Conservation (phyloP, 2,888 invertebrate genomes). For the Blomia tropicalis region DNA sequence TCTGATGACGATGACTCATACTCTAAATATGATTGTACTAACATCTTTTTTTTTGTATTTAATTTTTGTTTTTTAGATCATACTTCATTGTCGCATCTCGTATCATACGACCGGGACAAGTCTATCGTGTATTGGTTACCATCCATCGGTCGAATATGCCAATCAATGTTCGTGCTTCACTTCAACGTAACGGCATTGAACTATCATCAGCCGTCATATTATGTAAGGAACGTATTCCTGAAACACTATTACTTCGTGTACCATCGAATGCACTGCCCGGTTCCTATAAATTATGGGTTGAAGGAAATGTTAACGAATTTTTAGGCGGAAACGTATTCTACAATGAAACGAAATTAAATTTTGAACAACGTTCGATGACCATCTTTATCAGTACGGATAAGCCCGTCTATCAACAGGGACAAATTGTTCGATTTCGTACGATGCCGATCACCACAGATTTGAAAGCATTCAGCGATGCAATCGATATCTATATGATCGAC, state of each 20-base stretch:
- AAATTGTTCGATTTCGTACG: slow-evolving; percentile 69
- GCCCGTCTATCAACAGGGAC: slow-evolving; percentile 82
- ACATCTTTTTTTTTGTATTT: no score
- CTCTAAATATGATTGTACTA: no score
- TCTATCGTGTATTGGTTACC: slow-evolving; percentile 70
- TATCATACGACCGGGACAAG: slow-evolving; percentile 75
- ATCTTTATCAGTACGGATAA: slow-evolving; percentile 88
- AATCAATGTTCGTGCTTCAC: slow-evolving; percentile 68
- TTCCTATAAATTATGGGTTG: slow-evolving; percentile 63
- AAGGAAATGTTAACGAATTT: slow-evolving; percentile 58
- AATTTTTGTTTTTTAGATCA: slow-evolving; percentile 33
- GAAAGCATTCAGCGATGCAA: slow-evolving; percentile 71
- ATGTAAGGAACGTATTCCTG: slow-evolving; percentile 60
- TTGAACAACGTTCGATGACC: slow-evolving; percentile 79
- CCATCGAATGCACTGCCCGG: slow-evolving; percentile 68
- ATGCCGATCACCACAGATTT: slow-evolving; percentile 83
- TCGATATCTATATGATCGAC: slow-evolving; percentile 81
- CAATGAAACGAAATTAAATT: slow-evolving; percentile 67
- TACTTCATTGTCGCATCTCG: slow-evolving; percentile 82
- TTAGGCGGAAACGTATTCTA: slow-evolving; percentile 71
- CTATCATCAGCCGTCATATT: slow-evolving; percentile 63
- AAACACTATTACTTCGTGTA: slow-evolving; percentile 41
- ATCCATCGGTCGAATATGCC: slow-evolving; percentile 61
- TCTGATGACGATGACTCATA: no score
- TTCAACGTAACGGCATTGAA: slow-evolving; percentile 74